A percentile compares a stretch with the other conserved stretches of the same genome.
phyloP scores from a whole-genome alignment of 2,888 invertebrate species.

The Yponomeuta evonymella region DNA sequence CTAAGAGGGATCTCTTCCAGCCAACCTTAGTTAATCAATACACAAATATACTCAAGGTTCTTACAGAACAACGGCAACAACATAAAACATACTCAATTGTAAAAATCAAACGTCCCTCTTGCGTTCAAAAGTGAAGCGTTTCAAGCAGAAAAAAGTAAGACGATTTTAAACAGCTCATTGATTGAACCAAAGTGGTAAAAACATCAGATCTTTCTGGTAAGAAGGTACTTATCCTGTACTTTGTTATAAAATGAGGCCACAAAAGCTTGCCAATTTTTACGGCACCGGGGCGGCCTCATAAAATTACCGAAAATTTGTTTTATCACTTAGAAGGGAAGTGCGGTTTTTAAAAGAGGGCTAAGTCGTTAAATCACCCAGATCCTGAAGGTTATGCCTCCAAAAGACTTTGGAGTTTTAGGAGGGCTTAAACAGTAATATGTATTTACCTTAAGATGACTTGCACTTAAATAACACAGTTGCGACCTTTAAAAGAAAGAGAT shows the following conservation, averaged over 20 bases:
- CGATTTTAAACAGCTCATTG: no score
- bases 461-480: not conserved
- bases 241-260: not conserved
- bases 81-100: no score
- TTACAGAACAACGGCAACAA: no score
- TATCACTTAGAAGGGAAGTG: not conserved
- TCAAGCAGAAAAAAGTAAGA: no score
- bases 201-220: no score
- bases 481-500: not conserved
- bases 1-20: no score
- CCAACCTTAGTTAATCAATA: no score
- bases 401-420: not conserved
- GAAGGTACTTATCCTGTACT: not conserved
- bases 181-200: no score
- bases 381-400: not conserved
- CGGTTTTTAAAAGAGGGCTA: not conserved
- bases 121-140: no score
- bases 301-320: constrained; percentile 3
- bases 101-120: no score
- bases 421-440: not conserved
- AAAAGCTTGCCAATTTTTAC: not conserved
- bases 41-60: no score
- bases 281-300: not conserved
- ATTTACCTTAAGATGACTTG: not conserved
- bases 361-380: not conserved